These are phyloP conservation scores for Dromius quadrimaculatus DNA, from an alignment of 2,888 invertebrate species.

Conservation along the genomic window DNA sequence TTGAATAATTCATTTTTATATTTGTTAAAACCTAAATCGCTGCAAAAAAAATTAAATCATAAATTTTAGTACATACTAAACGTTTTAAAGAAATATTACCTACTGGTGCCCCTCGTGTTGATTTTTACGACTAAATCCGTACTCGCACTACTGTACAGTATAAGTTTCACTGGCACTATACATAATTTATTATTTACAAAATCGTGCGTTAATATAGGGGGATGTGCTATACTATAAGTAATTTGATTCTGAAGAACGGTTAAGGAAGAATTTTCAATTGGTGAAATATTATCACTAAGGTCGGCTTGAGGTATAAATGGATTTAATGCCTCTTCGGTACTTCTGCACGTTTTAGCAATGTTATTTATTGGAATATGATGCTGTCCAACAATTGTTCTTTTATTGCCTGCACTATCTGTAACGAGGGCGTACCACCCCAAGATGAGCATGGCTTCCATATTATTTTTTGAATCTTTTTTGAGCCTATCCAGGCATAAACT, in stretches of 20 bases:
- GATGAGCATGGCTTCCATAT: slow-evolving; percentile 57
- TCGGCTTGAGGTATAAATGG: slow-evolving; percentile 3
- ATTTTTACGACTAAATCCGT: slow-evolving; percentile 72
- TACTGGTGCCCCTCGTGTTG: slow-evolving; percentile 72
- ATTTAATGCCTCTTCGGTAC: slow-evolving; percentile 56
- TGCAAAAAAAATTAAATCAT: slow-evolving; percentile 28
- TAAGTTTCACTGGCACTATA: slow-evolving; percentile 76
- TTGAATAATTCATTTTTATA: slow-evolving; percentile 55
- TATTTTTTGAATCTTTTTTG: slow-evolving; percentile 45
- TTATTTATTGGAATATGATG: slow-evolving; percentile 68
- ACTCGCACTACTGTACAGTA: slow-evolving; percentile 76
- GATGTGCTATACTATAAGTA: slow-evolving; percentile 72
- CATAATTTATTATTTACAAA: slow-evolving; percentile 74
- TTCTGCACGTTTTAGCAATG: slow-evolving; percentile 60
- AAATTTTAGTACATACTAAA: neutral
- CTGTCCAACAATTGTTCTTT: slow-evolving; percentile 75
- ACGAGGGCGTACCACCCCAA: slow-evolving; percentile 64
- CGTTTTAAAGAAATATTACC: slow-evolving; percentile 65
- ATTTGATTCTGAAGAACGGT: slow-evolving; percentile 68
- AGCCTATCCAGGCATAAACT: neutral
- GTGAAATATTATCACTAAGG: neutral
- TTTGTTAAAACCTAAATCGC: slow-evolving; percentile 20
- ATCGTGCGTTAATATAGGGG: slow-evolving; percentile 72
- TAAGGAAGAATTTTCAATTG: slow-evolving; percentile 7
- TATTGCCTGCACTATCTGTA: slow-evolving; percentile 69